Evolutionary conservation across 2,888 invertebrate species (phyloP), one percentile per base, ranked within the genome.

Genomic region (Tuberolachnus salignus): DNA sequence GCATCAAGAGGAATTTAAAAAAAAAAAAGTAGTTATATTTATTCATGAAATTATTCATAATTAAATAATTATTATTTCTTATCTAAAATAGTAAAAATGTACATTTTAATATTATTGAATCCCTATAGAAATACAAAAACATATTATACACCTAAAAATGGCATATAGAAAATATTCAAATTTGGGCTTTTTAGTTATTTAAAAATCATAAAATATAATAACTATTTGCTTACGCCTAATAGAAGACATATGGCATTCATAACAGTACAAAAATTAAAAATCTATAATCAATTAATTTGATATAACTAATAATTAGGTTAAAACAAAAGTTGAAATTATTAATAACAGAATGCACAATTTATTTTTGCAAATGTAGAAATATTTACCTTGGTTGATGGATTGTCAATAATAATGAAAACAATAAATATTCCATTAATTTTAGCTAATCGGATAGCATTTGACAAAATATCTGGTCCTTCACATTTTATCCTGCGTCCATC

Each of bases 361-460:
- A 46, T 46, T 46, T 13, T 3, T 46, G 9, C 19, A n/a, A 19
- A 19, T 19, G 1, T 11, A 57, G 13, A 26, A 59, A 26, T n/a
- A 26, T 26, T 26, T 0, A 93, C 94, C 89, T 95, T 94, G 85
- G 92, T 94, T 82, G 91, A 89, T 10, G 95, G 95, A 87, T 95
- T 97, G 85, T 99, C 99, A 64, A 99, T 91, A 82, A 99, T 92
- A 70, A 99, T 91, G 85, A 98, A 99, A 8, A 99, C 94, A 81
- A 95, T 89, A 86, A 99, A 98, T 82, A 99, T 91, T 57, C 94
- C 91, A 75, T 91, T 89, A 72, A 94, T 89, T 81, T 92, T 89
- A 4, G 95, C 95, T 83, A 91, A 87, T 83, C 95, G 88, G 0
- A 98, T 92, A 0, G 96, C 92, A 82, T 90, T 90, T 82, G 88